Evolutionary conservation across 2,888 invertebrate species (phyloP).

Genomic region (Candidula unifasciata): DNA sequence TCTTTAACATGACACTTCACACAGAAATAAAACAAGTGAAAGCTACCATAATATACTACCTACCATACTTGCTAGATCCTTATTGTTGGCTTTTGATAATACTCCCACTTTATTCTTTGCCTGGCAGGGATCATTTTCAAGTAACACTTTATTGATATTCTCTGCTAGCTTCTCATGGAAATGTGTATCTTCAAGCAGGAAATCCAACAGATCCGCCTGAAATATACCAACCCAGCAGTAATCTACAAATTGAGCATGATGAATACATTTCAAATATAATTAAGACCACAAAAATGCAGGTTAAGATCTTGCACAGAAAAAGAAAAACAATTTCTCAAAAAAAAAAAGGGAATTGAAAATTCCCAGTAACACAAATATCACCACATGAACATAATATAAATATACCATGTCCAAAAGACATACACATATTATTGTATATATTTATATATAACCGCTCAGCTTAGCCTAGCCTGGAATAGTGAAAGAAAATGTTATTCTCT

Average conservation of each 20-base stretch:
- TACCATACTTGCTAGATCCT: neutral
- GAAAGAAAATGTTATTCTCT: too few relatives aligned
- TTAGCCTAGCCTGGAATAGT: too few relatives aligned
- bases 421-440: too few relatives aligned
- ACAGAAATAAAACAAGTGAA: neutral
- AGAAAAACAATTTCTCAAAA: too few relatives aligned
- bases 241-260: neutral
- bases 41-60: too few relatives aligned
- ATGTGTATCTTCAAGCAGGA: constrained; percentile 50
- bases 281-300: neutral
- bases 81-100: neutral
- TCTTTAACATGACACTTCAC: too few relatives aligned
- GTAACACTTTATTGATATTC: constrained; percentile 47
- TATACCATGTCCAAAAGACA: too few relatives aligned
- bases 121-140: neutral
- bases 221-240: constrained; percentile 1
- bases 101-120: neutral
- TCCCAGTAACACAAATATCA: too few relatives aligned
- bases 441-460: too few relatives aligned
- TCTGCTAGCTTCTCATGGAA: constrained; percentile 50
- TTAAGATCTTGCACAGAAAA: neutral
- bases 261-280: neutral
- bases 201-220: constrained; percentile 39
- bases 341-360: too few relatives aligned
- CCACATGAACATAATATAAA: too few relatives aligned